These are phyloP conservation scores for Stegastes partitus DNA, from an alignment of 2,113 vertebrate species.

Conservation along the genomic window DNA sequence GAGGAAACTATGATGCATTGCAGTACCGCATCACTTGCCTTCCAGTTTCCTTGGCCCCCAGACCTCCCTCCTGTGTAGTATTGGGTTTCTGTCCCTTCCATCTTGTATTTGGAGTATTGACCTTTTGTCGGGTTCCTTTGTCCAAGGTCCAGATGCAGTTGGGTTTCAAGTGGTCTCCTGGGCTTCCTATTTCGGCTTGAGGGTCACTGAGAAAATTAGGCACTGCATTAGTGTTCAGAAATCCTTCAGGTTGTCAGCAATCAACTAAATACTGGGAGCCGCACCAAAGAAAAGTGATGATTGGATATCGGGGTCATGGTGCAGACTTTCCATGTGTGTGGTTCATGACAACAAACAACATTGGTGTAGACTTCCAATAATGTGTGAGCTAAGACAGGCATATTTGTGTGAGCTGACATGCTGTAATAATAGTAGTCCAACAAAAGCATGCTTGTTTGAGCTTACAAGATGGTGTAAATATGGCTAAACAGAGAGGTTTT, in stretches of 20 bases:
- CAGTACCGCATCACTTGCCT: constrained; percentile 59
- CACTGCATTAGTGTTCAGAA: constrained; percentile 32
- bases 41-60: constrained; percentile 55
- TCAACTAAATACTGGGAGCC: constrained; percentile 47
- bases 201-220: constrained; percentile 43
- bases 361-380: constrained; percentile 50
- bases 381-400: constrained; percentile 57
- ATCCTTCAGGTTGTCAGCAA: constrained; percentile 64
- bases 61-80: constrained; percentile 70
- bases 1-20: constrained; percentile 73
- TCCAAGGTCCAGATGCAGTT: constrained; percentile 55
- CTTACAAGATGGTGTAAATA: constrained; percentile 55
- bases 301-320: constrained; percentile 44
- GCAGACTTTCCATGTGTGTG: constrained; percentile 46
- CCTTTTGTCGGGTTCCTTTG: constrained; percentile 52
- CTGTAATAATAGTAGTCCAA: constrained; percentile 58
- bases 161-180: constrained; percentile 56
- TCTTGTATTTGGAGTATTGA: constrained; percentile 52
- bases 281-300: constrained; percentile 45
- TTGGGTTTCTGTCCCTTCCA: constrained; percentile 65
- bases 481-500: constrained; percentile 57
- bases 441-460: constrained; percentile 69
- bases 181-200: constrained; percentile 29
- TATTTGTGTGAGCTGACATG: constrained; percentile 67
- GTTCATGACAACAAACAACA: constrained; percentile 68